phyloP scores from a whole-genome alignment of 2,113 vertebrate genomes.

The Hirundichthys speculiger region DNA sequence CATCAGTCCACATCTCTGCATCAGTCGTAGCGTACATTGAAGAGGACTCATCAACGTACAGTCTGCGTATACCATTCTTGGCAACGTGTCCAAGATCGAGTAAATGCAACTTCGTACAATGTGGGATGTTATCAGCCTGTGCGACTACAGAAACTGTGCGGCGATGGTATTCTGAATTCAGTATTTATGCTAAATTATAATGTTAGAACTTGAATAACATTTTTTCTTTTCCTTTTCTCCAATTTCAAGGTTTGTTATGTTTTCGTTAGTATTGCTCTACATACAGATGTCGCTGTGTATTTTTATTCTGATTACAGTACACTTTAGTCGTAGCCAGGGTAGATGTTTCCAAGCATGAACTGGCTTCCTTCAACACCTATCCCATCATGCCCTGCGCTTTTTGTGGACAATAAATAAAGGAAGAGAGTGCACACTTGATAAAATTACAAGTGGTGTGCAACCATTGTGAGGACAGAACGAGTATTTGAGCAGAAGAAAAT shows the following conservation, averaged over 20 bases:
- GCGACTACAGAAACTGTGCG: too few relatives aligned
- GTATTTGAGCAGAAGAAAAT: conserved; percentile 16
- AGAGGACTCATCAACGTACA: too few relatives aligned
- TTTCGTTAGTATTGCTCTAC: too few relatives aligned
- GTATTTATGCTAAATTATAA: background rate
- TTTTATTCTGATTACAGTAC: background rate
- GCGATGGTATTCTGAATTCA: too few relatives aligned
- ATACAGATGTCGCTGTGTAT: background rate
- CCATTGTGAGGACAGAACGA: conserved; percentile 6
- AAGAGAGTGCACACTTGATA: conserved; percentile 30
- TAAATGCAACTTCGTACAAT: too few relatives aligned
- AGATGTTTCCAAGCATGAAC: conserved; percentile 10
- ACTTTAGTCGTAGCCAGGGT: background rate
- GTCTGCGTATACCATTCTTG: too few relatives aligned
- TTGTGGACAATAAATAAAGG: conserved; percentile 8
- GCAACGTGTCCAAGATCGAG: too few relatives aligned
- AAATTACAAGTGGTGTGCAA: conserved; percentile 37
- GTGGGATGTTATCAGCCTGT: too few relatives aligned
- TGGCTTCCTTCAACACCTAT: conserved; percentile 14
- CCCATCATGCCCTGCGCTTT: conserved; percentile 26
- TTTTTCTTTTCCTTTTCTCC: conserved; percentile 12
- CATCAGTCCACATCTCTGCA: too few relatives aligned
- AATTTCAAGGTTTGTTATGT: too few relatives aligned
- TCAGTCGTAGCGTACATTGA: too few relatives aligned
- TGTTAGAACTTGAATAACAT: background rate